phyloP scores from a whole-genome alignment of 2,113 vertebrate genomes.

The Trogon melanurus region DNA sequence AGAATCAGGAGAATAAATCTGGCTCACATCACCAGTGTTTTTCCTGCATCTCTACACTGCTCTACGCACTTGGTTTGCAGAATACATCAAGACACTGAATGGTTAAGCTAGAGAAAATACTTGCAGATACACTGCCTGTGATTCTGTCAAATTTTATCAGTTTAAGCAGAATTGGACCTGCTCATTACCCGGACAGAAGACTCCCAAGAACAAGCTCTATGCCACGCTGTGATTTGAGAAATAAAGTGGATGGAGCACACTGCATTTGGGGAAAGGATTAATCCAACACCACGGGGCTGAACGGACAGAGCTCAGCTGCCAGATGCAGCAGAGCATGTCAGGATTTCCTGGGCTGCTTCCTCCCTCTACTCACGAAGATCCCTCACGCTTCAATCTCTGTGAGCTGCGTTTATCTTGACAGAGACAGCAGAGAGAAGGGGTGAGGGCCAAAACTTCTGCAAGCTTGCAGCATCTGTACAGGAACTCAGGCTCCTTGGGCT shows the following conservation, averaged over 20 bases:
- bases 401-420: neutral
- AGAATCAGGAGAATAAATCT: neutral
- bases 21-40: neutral
- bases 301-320: neutral
- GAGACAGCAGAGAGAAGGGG: neutral
- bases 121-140: neutral
- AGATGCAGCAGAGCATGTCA: neutral
- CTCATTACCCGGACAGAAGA: neutral
- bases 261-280: neutral
- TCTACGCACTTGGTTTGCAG: neutral
- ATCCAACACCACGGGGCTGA: neutral
- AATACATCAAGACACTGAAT: neutral
- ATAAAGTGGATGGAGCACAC: neutral
- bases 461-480: accelerated
- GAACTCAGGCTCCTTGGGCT: accelerated
- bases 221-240: neutral
- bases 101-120: neutral
- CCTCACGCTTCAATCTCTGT: neutral
- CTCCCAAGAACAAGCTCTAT: neutral
- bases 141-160: neutral
- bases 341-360: neutral
- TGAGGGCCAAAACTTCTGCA: neutral
- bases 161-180: neutral
- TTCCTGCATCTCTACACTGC: neutral
- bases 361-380: neutral